These are phyloP conservation scores for Lepilemur ruficaudatus DNA, from an alignment of 2,797 vertebrate species.

Conservation along the genomic window DNA sequence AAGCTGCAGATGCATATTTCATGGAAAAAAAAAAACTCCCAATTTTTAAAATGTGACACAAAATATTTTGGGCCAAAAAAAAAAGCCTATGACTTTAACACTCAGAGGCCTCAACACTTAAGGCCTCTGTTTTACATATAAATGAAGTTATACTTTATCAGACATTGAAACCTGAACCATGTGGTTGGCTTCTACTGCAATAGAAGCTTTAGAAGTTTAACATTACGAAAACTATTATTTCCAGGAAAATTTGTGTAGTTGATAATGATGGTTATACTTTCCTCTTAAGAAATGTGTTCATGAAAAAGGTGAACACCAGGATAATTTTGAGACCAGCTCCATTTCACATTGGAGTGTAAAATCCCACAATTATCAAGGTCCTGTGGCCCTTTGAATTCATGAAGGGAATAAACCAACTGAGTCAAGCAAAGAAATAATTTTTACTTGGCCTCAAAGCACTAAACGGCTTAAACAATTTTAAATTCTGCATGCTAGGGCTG, in stretches of 20 bases:
- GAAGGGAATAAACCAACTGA: neutral
- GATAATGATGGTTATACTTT: neutral
- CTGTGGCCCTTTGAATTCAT: neutral
- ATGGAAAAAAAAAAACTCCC: neutral
- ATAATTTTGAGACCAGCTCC: neutral
- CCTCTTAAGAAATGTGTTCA: neutral
- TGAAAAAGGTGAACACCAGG: neutral
- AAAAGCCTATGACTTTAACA: no score
- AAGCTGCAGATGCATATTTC: neutral
- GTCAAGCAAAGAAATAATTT: neutral
- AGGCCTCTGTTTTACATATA: neutral
- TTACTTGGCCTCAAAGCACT: neutral
- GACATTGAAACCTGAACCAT: neutral
- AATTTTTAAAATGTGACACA: neutral
- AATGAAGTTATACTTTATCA: neutral
- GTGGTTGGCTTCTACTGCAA: neutral
- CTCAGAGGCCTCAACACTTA: neutral
- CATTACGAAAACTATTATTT: neutral
- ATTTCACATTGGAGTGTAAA: neutral
- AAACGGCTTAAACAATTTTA: neutral
- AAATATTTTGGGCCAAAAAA: neutral
- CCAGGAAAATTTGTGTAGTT: neutral
- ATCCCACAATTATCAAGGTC: neutral
- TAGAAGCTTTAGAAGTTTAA: neutral
- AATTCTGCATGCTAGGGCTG: neutral